These are phyloP conservation scores for Hippoglossus hippoglossus DNA, from an alignment of 2,797 vertebrate genomes.

Conservation along the genomic window DNA sequence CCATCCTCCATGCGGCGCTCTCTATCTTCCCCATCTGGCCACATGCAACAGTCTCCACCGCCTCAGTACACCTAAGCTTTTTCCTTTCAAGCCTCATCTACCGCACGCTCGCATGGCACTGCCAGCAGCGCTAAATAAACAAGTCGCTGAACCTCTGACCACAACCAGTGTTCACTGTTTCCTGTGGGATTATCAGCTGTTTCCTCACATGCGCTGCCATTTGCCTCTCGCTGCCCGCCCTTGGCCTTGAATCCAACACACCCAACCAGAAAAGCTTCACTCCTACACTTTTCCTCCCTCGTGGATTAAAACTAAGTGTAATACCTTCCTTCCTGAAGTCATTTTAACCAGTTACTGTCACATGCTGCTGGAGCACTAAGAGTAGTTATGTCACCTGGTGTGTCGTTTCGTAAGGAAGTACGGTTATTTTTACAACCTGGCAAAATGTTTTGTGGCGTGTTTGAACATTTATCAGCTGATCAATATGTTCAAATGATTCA, in stretches of 20 bases:
- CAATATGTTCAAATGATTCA: slow-evolving; percentile 32
- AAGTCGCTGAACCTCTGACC: slow-evolving; percentile 51
- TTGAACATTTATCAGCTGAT: slow-evolving; percentile 33
- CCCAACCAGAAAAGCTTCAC: slow-evolving; percentile 44
- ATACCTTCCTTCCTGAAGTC: slow-evolving; percentile 50
- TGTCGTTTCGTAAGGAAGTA: slow-evolving; percentile 10
- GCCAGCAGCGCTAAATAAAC: slow-evolving; percentile 59
- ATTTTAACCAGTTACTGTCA: slow-evolving; percentile 29
- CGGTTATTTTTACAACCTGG: slow-evolving; percentile 20
- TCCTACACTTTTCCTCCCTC: slow-evolving; percentile 55
- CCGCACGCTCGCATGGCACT: slow-evolving; percentile 66
- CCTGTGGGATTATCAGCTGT: slow-evolving; percentile 74
- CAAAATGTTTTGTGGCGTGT: slow-evolving; percentile 25
- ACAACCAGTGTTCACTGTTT: slow-evolving; percentile 62
- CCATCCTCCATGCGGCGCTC: slow-evolving; percentile 19
- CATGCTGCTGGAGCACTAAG: slow-evolving; percentile 19
- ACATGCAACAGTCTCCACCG: slow-evolving; percentile 1
- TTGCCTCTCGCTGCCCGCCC: slow-evolving; percentile 51
- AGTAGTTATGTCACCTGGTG: slow-evolving; percentile 31
- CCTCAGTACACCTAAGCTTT: slow-evolving; percentile 55
- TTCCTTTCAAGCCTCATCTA: slow-evolving; percentile 60
- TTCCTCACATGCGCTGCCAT: slow-evolving; percentile 64
- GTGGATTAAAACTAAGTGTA: slow-evolving; percentile 46
- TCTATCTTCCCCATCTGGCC: slow-evolving; percentile 41
- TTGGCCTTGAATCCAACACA: slow-evolving; percentile 37